Conservation (phyloP, 2,888 invertebrate species). For the Limnephilus marmoratus region DNA sequence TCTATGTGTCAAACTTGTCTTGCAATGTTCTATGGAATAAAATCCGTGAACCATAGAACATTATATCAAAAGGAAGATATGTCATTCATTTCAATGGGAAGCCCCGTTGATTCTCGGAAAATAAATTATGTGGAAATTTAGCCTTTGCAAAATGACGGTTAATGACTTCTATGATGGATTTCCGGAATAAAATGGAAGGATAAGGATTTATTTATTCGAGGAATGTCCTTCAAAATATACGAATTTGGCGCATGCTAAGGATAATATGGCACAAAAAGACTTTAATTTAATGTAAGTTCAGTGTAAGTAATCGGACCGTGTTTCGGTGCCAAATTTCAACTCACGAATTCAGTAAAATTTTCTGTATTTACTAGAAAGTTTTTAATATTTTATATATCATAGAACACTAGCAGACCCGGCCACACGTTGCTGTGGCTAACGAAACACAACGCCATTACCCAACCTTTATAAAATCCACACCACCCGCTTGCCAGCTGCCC, state of each 20-base stretch:
- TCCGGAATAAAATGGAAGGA: slow-evolving; percentile 2
- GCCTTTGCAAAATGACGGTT: not conserved
- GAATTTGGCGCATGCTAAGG: not conserved
- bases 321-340: not conserved
- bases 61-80: not conserved
- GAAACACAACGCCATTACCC: too few relatives aligned
- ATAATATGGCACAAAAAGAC: not conserved
- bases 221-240: not conserved
- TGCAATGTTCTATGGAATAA: not conserved
- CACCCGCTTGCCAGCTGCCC: too few relatives aligned
- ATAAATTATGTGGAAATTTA: not conserved
- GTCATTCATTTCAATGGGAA: not conserved
- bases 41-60: not conserved
- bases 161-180: not conserved
- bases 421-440: too few relatives aligned
- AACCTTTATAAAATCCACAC: too few relatives aligned
- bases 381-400: too few relatives aligned
- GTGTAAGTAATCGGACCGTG: not conserved
- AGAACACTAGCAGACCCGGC: too few relatives aligned
- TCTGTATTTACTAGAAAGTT: not conserved
- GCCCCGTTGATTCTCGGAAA: not conserved
- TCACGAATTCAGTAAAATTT: not conserved
- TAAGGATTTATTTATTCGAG: not conserved
- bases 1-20: not conserved
- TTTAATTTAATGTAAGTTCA: not conserved